A percentile compares a stretch with the other conserved stretches of the same genome.
phyloP scores from a whole-genome alignment of 2,888 invertebrate genomes.

The Acanthosepion lycidas region DNA sequence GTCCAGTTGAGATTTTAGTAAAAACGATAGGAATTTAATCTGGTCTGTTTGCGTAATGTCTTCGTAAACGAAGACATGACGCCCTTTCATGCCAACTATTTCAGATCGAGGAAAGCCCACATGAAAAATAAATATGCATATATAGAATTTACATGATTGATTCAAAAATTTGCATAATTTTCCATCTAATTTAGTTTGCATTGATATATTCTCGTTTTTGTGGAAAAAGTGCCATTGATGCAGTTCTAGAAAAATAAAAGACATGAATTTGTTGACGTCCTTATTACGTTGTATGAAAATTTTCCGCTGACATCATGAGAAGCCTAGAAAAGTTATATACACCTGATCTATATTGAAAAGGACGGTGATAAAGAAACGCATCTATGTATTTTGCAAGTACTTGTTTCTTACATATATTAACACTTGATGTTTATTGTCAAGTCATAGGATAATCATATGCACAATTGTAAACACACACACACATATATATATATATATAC shows the following conservation, averaged over 20 bases:
- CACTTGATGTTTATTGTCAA: too few relatives aligned
- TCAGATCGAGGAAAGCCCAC: not conserved
- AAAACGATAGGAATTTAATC: too few relatives aligned
- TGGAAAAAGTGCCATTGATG: not conserved
- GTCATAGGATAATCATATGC: too few relatives aligned
- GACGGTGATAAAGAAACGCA: not conserved
- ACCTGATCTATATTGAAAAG: not conserved
- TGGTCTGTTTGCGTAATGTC: too few relatives aligned
- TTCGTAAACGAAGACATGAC: too few relatives aligned
- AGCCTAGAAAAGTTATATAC: not conserved
- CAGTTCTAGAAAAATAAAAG: not conserved
- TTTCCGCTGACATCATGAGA: not conserved
- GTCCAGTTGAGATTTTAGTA: too few relatives aligned
- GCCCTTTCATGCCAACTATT: too few relatives aligned
- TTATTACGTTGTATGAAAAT: not conserved
- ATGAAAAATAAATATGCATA: not conserved
- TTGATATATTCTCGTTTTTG: not conserved
- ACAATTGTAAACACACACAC: too few relatives aligned
- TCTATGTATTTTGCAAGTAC: not conserved
- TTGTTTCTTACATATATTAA: too few relatives aligned
- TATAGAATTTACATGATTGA: not conserved
- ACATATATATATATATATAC: too few relatives aligned
- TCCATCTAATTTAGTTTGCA: not conserved
- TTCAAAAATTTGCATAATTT: not conserved
- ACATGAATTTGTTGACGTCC: not conserved